These are phyloP conservation scores for Conopomorpha cramerella DNA, from an alignment of 1,140 invertebrate species.

Conservation along the genomic window DNA sequence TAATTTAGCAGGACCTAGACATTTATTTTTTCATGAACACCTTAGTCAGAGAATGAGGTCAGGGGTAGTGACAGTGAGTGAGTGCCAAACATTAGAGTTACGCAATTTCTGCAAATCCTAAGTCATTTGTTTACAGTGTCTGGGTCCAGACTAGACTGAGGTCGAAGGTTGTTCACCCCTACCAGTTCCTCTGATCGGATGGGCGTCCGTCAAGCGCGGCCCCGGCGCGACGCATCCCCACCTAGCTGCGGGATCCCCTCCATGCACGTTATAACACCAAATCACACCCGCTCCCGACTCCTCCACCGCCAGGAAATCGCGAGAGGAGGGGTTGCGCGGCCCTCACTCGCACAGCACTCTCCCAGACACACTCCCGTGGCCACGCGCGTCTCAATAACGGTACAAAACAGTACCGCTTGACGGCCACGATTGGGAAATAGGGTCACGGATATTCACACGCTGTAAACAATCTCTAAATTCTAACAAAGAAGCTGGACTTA, in stretches of 20 bases:
- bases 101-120: neutral
- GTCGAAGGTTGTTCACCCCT: slow-evolving; percentile 55
- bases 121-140: too few species aligned
- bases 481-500: slow-evolving; percentile 18
- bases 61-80: too few species aligned
- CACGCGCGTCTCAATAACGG: slow-evolving; percentile 47
- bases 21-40: slow-evolving; percentile 38
- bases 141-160: too few species aligned
- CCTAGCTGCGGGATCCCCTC: slow-evolving; percentile 57
- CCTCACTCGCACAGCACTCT: slow-evolving; percentile 36
- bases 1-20: slow-evolving; percentile 20
- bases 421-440: slow-evolving; percentile 31
- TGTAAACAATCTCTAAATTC: slow-evolving; percentile 20
- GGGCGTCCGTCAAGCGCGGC: slow-evolving; percentile 46
- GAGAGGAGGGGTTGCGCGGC: slow-evolving; percentile 54
- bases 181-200: slow-evolving; percentile 45
- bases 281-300: slow-evolving; percentile 57
- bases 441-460: slow-evolving; percentile 50
- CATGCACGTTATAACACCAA: slow-evolving; percentile 47
- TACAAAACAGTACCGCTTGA: slow-evolving; percentile 44
- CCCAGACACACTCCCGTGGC: slow-evolving; percentile 31
- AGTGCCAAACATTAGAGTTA: neutral
- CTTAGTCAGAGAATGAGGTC: slow-evolving; percentile 5
- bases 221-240: slow-evolving; percentile 54
- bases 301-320: slow-evolving; percentile 49